Conservation (phyloP, 2,113 vertebrate genomes). For the Silurus meridionalis region DNA sequence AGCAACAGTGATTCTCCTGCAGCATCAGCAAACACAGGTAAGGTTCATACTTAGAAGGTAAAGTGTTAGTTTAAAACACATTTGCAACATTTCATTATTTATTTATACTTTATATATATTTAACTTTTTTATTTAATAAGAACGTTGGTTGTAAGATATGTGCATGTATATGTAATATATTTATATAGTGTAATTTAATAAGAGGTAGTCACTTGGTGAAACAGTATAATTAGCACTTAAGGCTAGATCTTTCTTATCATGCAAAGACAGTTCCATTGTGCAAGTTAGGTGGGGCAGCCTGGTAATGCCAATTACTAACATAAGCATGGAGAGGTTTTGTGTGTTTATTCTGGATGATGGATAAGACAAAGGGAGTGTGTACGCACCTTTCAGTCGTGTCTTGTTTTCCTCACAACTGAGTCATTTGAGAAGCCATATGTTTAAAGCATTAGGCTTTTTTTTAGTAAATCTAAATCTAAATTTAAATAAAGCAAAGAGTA, state of each 20-base stretch:
- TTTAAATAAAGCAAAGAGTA: not conserved
- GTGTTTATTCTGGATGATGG: conserved; percentile 2
- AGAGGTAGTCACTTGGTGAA: not conserved
- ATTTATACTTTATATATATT: not conserved
- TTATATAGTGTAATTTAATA: not conserved
- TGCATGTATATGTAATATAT: too few species aligned
- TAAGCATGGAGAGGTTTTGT: not conserved
- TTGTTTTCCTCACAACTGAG: not conserved
- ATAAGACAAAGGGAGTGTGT: conserved; percentile 16
- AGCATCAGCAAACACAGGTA: conserved; percentile 1
- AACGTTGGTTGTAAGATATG: not conserved
- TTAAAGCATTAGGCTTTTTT: not conserved
- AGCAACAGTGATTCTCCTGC: not conserved
- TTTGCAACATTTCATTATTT: not conserved
- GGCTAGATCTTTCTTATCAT: not conserved
- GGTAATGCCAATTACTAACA: not conserved
- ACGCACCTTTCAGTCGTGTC: too few species aligned
- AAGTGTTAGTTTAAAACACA: not conserved
- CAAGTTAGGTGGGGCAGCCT: conserved; percentile 10
- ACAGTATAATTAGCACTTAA: not conserved
- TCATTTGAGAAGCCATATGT: not conserved
- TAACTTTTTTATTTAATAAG: not conserved
- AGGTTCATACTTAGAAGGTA: not conserved
- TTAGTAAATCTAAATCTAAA: not conserved
- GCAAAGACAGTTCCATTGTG: not conserved